Conservation (phyloP, 92 coral and sea anemone species). For the Zoanthus sociatus region DNA sequence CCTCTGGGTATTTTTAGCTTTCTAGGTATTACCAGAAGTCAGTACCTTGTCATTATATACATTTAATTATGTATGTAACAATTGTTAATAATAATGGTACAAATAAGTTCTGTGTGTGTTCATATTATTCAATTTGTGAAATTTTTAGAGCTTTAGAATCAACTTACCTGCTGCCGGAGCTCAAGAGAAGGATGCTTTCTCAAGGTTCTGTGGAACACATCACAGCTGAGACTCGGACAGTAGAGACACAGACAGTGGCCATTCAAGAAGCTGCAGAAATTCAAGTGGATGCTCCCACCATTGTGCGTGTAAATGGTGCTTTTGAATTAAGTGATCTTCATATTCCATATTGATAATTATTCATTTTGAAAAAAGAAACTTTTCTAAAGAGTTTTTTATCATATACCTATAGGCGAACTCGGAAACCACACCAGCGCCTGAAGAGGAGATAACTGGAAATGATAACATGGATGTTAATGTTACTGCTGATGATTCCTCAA, state of each 20-base stretch:
- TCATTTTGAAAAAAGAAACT: neutral
- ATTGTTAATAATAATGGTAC: no score
- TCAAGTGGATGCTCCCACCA: neutral
- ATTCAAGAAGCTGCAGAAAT: neutral
- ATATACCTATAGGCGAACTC: slow-evolving; percentile 4
- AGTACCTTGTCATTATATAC: no score
- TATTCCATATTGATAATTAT: neutral
- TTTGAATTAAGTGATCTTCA: neutral
- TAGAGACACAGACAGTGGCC: neutral
- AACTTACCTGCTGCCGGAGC: neutral
- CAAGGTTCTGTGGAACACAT: neutral
- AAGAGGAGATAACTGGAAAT: neutral
- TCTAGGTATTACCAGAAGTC: no score
- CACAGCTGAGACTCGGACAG: neutral
- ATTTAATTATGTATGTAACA: no score
- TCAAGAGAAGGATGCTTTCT: neutral
- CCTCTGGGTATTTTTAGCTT: no score
- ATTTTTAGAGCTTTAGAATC: slow-evolving; percentile 2
- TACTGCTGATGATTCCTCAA: neutral
- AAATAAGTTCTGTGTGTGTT: no score
- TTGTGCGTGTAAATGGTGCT: neutral
- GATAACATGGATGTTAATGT: neutral
- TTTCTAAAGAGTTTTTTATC: neutral
- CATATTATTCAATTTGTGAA: neutral
- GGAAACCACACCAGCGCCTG: neutral